Percentiles rank a stretch among this genome's conserved stretches.
These are phyloP conservation scores for Drosophila picticornis DNA, from an alignment of 2,888 invertebrate species.

Conservation along the genomic window DNA sequence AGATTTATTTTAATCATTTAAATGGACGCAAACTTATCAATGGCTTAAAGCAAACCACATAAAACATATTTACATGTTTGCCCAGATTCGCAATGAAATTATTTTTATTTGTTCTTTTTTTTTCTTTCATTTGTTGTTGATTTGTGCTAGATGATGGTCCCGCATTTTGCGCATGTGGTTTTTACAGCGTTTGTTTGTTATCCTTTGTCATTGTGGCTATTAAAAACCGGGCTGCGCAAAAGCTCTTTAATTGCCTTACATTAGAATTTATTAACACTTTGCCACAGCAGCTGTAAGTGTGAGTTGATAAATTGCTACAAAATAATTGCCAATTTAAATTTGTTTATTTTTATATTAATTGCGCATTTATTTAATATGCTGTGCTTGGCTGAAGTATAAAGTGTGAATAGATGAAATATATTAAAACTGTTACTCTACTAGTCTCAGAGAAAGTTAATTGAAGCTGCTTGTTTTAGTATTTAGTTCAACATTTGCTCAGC, in stretches of 20 bases:
- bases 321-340: constrained; percentile 16
- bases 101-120: constrained; percentile 46
- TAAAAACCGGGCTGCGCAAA: constrained; percentile 46
- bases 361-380: constrained; percentile 7
- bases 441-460: background rate
- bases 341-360: background rate
- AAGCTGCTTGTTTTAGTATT: background rate
- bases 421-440: background rate
- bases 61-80: constrained; percentile 29
- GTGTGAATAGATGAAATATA: too few species aligned
- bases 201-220: constrained; percentile 35
- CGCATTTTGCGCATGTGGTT: constrained; percentile 56
- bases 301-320: constrained; percentile 2
- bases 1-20: constrained; percentile 31
- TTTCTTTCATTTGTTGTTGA: background rate
- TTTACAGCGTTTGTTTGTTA: constrained; percentile 26
- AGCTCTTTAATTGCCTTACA: constrained; percentile 68
- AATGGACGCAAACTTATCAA: constrained; percentile 16
- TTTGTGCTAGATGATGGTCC: constrained; percentile 45
- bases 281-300: constrained; percentile 28
- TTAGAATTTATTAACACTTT: constrained; percentile 70
- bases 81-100: constrained; percentile 35
- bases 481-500: background rate
- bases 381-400: too few species aligned
- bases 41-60: constrained; percentile 33